phyloP scores from a whole-genome alignment of 2,888 invertebrate species.

The Anodontia alba region DNA sequence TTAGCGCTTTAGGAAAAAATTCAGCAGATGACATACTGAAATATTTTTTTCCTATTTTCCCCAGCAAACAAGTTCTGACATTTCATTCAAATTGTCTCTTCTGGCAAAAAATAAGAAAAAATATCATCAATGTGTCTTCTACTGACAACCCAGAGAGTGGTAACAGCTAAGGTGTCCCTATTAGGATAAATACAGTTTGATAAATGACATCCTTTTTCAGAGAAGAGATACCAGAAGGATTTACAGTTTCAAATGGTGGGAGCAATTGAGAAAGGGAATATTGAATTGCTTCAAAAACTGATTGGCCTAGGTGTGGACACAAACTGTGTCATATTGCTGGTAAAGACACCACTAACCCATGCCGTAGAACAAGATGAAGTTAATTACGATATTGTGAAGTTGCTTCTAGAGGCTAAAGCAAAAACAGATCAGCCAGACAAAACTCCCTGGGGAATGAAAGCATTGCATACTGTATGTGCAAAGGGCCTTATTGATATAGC shows the following conservation, averaged over 20 bases:
- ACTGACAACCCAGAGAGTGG: too few species aligned
- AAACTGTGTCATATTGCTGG: conserved; percentile 47
- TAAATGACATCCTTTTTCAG: too few species aligned
- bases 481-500: conserved; percentile 32
- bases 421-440: conserved; percentile 42
- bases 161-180: too few species aligned
- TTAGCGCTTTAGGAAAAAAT: too few species aligned
- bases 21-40: too few species aligned
- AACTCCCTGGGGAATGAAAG: conserved; percentile 33
- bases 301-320: conserved; percentile 49
- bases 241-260: conserved; percentile 58
- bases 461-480: conserved; percentile 48
- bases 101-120: too few species aligned
- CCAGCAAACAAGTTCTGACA: too few species aligned
- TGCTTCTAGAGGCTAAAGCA: conserved; percentile 31
- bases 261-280: conserved; percentile 46
- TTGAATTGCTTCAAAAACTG: conserved; percentile 25
- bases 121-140: too few species aligned
- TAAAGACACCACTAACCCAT: conserved; percentile 53
- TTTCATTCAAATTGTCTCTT: too few species aligned
- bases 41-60: too few species aligned
- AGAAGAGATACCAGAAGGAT: conserved; percentile 59
- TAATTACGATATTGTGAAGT: conserved; percentile 25
- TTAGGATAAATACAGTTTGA: too few species aligned
- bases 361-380: conserved; percentile 47